phyloP scores from a whole-genome alignment of 2,888 invertebrate species.

The Pyrrhia umbra region DNA sequence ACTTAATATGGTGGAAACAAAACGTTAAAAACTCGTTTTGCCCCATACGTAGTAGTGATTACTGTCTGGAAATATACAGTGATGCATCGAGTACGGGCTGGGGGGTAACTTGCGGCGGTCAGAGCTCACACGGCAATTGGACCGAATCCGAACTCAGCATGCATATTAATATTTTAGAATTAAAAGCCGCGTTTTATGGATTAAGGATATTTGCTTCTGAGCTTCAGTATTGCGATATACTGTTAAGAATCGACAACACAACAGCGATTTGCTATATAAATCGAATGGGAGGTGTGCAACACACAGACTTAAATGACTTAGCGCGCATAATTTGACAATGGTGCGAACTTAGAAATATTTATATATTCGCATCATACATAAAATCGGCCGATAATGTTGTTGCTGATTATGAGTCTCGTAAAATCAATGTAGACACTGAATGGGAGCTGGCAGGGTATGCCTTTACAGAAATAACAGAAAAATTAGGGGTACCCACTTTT shows the following conservation, averaged over 20 bases:
- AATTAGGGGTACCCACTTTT: not conserved
- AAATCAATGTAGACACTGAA: not conserved
- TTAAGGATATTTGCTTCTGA: slow-evolving; percentile 1
- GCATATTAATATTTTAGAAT: slow-evolving; percentile 1
- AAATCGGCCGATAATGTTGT: not conserved
- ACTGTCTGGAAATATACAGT: no score
- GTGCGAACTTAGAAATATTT: not conserved
- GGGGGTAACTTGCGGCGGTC: not conserved
- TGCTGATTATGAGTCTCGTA: not conserved
- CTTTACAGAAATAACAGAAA: not conserved
- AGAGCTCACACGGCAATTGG: not conserved
- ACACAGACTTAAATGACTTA: not conserved
- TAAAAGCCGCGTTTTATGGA: slow-evolving; percentile 1
- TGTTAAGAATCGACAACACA: not conserved
- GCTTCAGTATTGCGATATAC: not conserved
- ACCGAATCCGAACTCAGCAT: not conserved
- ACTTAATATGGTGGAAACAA: no score
- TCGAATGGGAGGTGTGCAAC: not conserved
- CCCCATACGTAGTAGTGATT: no score
- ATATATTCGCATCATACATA: not conserved
- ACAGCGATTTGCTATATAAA: not conserved
- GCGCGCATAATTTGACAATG: not conserved
- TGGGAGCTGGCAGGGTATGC: not conserved
- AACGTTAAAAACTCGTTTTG: no score
- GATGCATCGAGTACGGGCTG: not conserved